Evolutionary conservation across 2,113 vertebrate genomes (phyloP).

Genomic region (Oceanites oceanicus): DNA sequence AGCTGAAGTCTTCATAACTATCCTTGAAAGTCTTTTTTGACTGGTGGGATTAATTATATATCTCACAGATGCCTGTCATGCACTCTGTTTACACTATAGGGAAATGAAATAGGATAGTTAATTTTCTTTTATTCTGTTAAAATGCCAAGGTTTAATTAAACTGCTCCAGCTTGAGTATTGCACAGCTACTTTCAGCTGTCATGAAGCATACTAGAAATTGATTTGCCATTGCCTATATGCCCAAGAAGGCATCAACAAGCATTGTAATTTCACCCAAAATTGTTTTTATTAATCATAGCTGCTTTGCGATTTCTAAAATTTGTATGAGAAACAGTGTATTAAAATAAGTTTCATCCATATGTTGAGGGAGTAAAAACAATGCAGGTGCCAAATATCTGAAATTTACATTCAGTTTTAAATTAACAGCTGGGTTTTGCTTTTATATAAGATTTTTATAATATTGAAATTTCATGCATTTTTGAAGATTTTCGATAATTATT

Average conservation of each 20-base stretch:
- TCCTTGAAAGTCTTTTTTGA: constrained; percentile 26
- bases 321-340: not conserved
- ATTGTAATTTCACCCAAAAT: constrained; percentile 16
- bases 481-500: not conserved
- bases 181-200: constrained; percentile 47
- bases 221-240: constrained; percentile 35
- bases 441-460: not conserved
- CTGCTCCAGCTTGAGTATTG: constrained; percentile 51
- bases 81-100: constrained; percentile 45
- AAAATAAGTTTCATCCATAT: constrained; percentile 16
- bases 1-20: constrained; percentile 12
- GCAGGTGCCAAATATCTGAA: not conserved
- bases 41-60: constrained; percentile 49
- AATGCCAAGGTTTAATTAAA: constrained; percentile 68
- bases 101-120: constrained; percentile 54
- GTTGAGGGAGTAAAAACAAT: not conserved
- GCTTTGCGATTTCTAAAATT: constrained; percentile 10
- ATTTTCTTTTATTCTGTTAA: constrained; percentile 65
- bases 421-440: not conserved
- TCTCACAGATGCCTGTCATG: constrained; percentile 50
- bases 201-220: constrained; percentile 37
- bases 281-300: constrained; percentile 48
- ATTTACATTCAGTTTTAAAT: not conserved
- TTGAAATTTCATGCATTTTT: not conserved
- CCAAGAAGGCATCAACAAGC: constrained; percentile 33